phyloP scores from a whole-genome alignment of 2,113 vertebrate genomes.

The Mesocricetus auratus region DNA sequence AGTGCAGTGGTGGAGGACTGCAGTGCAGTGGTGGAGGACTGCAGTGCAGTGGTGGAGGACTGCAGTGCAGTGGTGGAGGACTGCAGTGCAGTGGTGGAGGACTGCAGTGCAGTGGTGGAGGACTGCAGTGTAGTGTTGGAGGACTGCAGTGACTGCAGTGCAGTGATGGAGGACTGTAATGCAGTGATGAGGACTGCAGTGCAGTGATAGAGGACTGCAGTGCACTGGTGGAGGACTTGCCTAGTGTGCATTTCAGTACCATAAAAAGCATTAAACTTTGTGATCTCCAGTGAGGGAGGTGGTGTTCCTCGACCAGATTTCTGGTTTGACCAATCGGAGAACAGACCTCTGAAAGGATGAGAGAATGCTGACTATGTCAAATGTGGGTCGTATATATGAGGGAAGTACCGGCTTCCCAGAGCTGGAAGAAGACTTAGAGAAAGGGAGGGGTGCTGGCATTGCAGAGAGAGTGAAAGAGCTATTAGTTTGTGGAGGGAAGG shows the following conservation, averaged over 20 bases:
- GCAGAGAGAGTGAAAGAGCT: neutral
- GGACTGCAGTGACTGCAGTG: too few relatives aligned
- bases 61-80: neutral
- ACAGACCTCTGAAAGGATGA: neutral
- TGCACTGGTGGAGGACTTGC: neutral
- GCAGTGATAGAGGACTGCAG: neutral
- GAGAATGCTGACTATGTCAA: neutral
- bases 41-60: too few relatives aligned
- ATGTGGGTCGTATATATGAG: neutral
- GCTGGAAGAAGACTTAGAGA: neutral
- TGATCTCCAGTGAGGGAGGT: neutral
- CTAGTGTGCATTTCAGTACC: neutral
- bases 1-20: too few relatives aligned
- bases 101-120: neutral
- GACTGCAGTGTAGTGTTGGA: too few relatives aligned
- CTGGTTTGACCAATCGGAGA: neutral
- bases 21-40: neutral
- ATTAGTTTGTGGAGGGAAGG: neutral
- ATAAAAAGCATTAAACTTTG: too few relatives aligned
- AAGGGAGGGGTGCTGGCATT: neutral
- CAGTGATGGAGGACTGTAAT: too few relatives aligned
- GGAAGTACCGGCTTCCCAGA: neutral
- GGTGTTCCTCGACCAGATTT: neutral
- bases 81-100: too few relatives aligned
- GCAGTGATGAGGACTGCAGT: too few relatives aligned